Conservation (phyloP, 2,888 invertebrate genomes). For the Cactoblastis cactorum region DNA sequence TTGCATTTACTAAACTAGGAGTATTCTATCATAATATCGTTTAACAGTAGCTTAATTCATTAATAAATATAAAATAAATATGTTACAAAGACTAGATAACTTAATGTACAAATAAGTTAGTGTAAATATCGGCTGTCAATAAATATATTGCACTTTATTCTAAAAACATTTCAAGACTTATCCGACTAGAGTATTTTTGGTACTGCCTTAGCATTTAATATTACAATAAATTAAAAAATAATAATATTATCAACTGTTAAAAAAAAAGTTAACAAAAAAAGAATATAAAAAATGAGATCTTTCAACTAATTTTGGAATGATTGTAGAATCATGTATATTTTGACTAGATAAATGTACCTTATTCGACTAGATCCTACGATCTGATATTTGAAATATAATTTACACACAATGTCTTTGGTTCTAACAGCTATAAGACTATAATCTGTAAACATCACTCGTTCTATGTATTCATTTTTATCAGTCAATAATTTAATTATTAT, state of each 20-base stretch:
- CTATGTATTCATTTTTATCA: conserved; percentile 8
- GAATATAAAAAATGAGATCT: conserved; percentile 27
- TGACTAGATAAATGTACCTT: conserved; percentile 32
- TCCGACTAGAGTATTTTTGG: conserved; percentile 32
- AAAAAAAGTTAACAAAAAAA: conserved; percentile 29
- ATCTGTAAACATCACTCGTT: conserved; percentile 12
- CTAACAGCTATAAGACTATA: conserved; percentile 12
- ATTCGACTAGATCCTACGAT: conserved; percentile 10
- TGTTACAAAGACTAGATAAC: conserved; percentile 42
- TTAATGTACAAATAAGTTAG: conserved; percentile 36
- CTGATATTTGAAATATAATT: conserved; percentile 5
- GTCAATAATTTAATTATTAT: conserved; percentile 13
- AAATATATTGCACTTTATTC: conserved; percentile 65
- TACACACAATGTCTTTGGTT: conserved; percentile 9
- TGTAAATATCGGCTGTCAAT: conserved; percentile 47
- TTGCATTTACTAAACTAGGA: conserved; percentile 8
- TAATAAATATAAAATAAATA: conserved; percentile 29
- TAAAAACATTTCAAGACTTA: conserved; percentile 25
- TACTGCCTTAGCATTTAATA: conserved; percentile 21
- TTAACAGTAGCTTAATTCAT: conserved; percentile 18
- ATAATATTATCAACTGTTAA: conserved; percentile 37
- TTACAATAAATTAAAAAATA: conserved; percentile 30
- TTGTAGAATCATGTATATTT: conserved; percentile 26
- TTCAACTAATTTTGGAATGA: conserved; percentile 26
- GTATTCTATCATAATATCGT: conserved; percentile 19